Percentiles rank a stretch among this genome's conserved stretches.
These are phyloP conservation scores for Danaus chrysippus DNA, from an alignment of 2,888 invertebrate species.

Conservation along the genomic window DNA sequence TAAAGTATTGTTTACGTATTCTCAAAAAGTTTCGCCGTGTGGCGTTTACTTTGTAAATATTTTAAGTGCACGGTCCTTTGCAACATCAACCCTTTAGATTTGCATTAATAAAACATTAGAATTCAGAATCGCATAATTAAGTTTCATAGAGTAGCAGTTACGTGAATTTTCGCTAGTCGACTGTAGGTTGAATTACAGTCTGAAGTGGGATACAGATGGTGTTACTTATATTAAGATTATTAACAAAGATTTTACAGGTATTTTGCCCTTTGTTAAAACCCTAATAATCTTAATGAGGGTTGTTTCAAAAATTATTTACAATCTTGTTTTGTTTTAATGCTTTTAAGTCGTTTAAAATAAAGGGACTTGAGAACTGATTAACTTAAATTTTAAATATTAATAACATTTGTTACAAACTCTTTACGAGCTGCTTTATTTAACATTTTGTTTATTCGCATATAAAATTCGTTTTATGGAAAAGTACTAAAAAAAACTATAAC, in stretches of 20 bases:
- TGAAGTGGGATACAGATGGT: conserved; percentile 7
- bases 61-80: conserved; percentile 56
- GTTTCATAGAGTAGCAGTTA: conserved; percentile 40
- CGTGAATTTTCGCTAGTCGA: conserved; percentile 29
- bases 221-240: conserved; percentile 9
- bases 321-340: not conserved
- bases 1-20: conserved; percentile 6
- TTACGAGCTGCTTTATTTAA: no score
- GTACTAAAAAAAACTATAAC: no score
- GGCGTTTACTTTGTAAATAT: conserved; percentile 49
- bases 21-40: conserved; percentile 37
- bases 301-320: conserved; percentile 1
- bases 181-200: conserved; percentile 14
- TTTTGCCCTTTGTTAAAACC: conserved; percentile 1
- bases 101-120: conserved; percentile 66
- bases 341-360: not conserved
- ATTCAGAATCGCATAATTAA: conserved; percentile 62
- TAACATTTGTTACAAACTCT: no score
- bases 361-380: no score
- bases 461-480: no score
- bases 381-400: no score
- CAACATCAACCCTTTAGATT: conserved; percentile 59
- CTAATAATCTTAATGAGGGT: conserved; percentile 4
- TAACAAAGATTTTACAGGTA: conserved; percentile 7
- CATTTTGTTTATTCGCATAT: no score